Percentiles rank a stretch among this genome's conserved stretches.
phyloP scores from a whole-genome alignment of 2,797 vertebrate species.

The Leptodactylus fallax region DNA sequence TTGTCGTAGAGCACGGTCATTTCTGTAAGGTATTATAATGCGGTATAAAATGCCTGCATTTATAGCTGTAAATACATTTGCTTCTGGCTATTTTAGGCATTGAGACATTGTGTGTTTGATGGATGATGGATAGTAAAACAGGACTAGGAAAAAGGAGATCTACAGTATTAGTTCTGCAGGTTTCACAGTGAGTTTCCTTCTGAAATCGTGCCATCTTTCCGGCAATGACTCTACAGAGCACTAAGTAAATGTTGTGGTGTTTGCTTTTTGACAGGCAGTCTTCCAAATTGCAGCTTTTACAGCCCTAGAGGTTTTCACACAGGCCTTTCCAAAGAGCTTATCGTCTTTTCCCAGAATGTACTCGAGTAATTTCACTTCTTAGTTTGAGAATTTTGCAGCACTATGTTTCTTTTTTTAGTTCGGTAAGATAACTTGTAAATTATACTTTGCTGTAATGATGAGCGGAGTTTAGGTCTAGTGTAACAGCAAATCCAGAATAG shows the following conservation, averaged over 20 bases:
- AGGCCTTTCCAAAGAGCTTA: conserved; percentile 60
- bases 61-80: conserved; percentile 20
- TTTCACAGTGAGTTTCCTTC: conserved; percentile 33
- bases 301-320: conserved; percentile 46
- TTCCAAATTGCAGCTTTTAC: conserved; percentile 54
- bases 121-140: conserved; percentile 40
- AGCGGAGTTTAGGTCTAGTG: background rate
- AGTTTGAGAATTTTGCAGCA: conserved; percentile 23
- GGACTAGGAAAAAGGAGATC: background rate
- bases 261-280: conserved; percentile 46
- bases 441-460: conserved; percentile 3
- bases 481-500: background rate
- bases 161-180: conserved; percentile 40
- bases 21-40: background rate
- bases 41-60: background rate
- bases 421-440: background rate
- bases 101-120: conserved; percentile 23
- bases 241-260: conserved; percentile 53
- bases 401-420: conserved; percentile 22
- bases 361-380: conserved; percentile 54
- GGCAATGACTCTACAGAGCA: conserved; percentile 25
- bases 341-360: conserved; percentile 56
- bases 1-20: background rate
- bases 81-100: conserved; percentile 40
- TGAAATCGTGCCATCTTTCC: conserved; percentile 53